A percentile compares a stretch with the other conserved stretches of the same genome.
Evolutionary conservation across 2,113 vertebrate genomes (phyloP).

Genomic region (Azemiops feae): DNA sequence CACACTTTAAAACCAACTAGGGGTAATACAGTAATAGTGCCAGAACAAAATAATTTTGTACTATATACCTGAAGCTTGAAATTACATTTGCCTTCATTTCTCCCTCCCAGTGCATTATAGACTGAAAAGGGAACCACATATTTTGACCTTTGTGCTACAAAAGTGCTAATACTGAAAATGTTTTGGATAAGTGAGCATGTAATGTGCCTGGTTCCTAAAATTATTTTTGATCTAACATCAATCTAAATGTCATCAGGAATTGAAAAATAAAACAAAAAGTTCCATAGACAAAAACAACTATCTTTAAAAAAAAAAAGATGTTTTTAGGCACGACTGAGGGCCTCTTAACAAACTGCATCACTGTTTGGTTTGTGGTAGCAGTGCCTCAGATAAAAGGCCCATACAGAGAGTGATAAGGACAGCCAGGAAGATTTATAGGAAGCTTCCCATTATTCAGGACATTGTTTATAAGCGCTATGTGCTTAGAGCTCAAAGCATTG

Average conservation of each 20-base stretch:
- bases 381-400: no score
- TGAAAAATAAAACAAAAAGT: neutral
- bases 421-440: no score
- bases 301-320: neutral
- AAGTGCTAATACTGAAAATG: neutral
- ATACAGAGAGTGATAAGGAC: no score
- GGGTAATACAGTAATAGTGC: neutral
- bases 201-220: neutral
- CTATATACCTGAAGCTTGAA: neutral
- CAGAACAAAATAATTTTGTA: neutral
- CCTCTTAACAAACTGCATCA: no score
- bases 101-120: neutral
- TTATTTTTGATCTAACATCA: constrained; percentile 27
- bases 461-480: no score
- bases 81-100: neutral
- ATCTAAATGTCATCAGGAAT: constrained; percentile 1
- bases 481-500: no score
- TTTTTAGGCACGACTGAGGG: neutral
- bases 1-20: neutral
- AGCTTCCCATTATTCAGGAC: no score
- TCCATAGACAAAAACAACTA: neutral
- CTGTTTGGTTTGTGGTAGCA: no score
- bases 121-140: neutral
- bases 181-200: constrained; percentile 11
- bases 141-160: neutral